Conservation (phyloP, 1,140 invertebrate species). For the Drosophila asahinai region DNA sequence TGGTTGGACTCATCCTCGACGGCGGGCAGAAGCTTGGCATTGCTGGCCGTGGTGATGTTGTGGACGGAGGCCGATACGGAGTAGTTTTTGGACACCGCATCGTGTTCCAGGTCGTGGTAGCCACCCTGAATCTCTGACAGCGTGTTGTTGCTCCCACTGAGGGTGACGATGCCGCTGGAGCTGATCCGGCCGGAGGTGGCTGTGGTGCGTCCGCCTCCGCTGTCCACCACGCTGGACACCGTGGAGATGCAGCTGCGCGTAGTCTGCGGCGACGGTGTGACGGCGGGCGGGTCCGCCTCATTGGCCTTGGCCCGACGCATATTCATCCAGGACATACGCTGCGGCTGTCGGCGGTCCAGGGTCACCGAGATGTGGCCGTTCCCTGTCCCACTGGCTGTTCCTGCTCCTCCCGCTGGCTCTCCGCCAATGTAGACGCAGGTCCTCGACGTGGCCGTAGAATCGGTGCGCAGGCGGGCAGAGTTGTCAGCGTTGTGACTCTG, state of each 20-base stretch:
- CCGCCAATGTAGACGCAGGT: conserved; percentile 79
- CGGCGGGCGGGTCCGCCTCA: conserved; percentile 47
- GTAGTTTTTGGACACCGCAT: conserved; percentile 71
- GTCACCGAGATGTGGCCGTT: conserved; percentile 51
- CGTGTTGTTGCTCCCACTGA: conserved; percentile 81
- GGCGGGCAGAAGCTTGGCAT: conserved; percentile 72
- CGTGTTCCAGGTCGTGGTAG: conserved; percentile 65
- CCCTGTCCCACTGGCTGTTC: conserved; percentile 11
- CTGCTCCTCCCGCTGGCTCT: conserved; percentile 19
- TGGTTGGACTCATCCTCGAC: conserved; percentile 78
- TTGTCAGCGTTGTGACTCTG: conserved; percentile 36
- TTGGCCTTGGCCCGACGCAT: conserved; percentile 74
- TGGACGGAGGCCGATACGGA: conserved; percentile 67
- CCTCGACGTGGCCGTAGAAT: conserved; percentile 56
- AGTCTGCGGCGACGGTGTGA: conserved; percentile 81
- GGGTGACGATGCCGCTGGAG: conserved; percentile 78
- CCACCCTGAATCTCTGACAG: conserved; percentile 75
- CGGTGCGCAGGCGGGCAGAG: conserved; percentile 57
- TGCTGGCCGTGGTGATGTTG: conserved; percentile 79
- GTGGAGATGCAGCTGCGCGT: conserved; percentile 81
- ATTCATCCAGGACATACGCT: conserved; percentile 80
- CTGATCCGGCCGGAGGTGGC: conserved; percentile 80
- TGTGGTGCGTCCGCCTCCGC: conserved; percentile 76
- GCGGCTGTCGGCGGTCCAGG: conserved; percentile 72
- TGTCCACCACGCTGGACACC: conserved; percentile 76